Percentiles rank a stretch among this genome's conserved stretches.
Conservation (phyloP, 2,113 vertebrate species). For the Hiodon tergisus region DNA sequence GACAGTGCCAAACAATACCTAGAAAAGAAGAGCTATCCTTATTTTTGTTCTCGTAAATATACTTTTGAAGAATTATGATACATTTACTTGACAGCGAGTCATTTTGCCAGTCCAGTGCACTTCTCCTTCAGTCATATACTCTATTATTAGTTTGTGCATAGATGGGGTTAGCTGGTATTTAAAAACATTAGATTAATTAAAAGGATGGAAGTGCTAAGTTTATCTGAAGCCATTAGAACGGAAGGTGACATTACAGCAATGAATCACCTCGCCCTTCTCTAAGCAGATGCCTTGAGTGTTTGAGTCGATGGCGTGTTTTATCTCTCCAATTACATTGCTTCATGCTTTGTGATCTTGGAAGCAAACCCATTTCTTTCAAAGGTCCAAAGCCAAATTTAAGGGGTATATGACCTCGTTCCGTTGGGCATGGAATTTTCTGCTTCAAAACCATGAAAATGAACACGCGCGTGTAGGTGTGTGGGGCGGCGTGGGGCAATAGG, state of each 20-base stretch:
- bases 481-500: not conserved
- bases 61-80: too few species aligned
- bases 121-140: not conserved
- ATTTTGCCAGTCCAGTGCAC: not conserved
- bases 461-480: not conserved
- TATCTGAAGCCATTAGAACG: constrained; percentile 7
- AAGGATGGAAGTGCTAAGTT: constrained; percentile 8
- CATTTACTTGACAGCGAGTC: too few species aligned
- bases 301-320: constrained; percentile 8
- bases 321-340: constrained; percentile 13
- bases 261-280: not conserved
- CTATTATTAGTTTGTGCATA: constrained; percentile 1
- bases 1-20: too few species aligned
- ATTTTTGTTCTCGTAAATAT: too few species aligned
- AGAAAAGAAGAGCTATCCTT: too few species aligned
- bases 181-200: constrained; percentile 10
- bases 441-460: not conserved
- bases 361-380: constrained; percentile 28
- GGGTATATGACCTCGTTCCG: not conserved
- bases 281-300: not conserved
- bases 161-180: constrained; percentile 10
- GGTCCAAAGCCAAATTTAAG: not conserved
- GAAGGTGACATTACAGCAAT: constrained; percentile 16
- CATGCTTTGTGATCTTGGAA: constrained; percentile 19
- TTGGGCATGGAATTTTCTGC: not conserved